phyloP scores from a whole-genome alignment of 2,797 vertebrate species.

The Gymnocypris eckloni region DNA sequence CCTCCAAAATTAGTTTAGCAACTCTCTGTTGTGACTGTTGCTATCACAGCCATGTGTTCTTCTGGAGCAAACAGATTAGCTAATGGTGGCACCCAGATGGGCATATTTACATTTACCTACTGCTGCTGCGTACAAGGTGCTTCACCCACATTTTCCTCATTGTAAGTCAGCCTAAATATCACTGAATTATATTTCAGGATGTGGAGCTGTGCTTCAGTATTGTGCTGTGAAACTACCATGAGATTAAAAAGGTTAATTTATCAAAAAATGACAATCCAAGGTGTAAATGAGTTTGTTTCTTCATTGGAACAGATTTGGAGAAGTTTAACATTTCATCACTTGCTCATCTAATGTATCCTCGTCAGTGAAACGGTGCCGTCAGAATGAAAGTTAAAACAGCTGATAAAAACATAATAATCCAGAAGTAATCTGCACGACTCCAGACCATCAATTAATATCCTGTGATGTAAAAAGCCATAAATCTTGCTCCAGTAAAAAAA shows the following conservation, averaged over 20 bases:
- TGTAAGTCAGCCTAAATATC: neutral
- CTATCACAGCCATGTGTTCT: constrained; percentile 20
- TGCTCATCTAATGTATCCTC: neutral
- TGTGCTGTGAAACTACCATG: neutral
- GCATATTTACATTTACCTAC: neutral
- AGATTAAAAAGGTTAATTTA: neutral
- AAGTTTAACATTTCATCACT: neutral
- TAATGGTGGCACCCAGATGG: neutral
- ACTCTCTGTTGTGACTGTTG: constrained; percentile 9
- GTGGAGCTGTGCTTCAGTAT: neutral
- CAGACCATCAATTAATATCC: neutral
- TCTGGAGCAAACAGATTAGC: neutral
- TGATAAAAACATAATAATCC: neutral
- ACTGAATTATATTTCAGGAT: neutral
- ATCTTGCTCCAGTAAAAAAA: neutral
- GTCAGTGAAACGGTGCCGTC: neutral
- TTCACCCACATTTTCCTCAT: neutral
- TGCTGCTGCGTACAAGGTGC: neutral
- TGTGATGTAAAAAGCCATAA: neutral
- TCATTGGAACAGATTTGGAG: neutral
- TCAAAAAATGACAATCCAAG: no score
- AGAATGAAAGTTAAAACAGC: neutral
- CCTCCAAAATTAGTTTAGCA: neutral
- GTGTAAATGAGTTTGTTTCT: neutral
- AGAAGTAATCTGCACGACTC: neutral